These are phyloP conservation scores for Vidua macroura DNA, from an alignment of 2,113 vertebrate species.

Conservation along the genomic window DNA sequence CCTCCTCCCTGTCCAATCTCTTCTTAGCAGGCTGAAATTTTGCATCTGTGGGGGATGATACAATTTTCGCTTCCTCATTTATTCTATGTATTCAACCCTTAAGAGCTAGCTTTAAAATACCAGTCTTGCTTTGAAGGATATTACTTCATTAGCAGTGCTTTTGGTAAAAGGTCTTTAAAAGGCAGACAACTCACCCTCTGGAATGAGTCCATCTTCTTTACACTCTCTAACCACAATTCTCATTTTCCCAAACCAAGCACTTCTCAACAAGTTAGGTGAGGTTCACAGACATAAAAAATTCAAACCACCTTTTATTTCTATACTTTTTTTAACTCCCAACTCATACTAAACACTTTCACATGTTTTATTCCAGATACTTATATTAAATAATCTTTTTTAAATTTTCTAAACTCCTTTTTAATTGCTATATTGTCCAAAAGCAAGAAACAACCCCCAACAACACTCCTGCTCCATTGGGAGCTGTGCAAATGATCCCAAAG, in stretches of 20 bases:
- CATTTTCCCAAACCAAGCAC: constrained; percentile 36
- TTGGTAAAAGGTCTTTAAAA: constrained; percentile 43
- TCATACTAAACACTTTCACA: constrained; percentile 16
- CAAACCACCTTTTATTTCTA: not conserved
- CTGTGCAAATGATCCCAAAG: not conserved
- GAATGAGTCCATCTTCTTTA: not conserved
- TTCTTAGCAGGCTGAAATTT: not conserved
- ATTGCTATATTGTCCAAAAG: not conserved
- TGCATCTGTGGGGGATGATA: constrained; percentile 32
- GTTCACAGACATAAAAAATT: constrained; percentile 17
- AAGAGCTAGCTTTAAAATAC: constrained; percentile 32
- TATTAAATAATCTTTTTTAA: not conserved
- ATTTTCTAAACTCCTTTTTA: not conserved
- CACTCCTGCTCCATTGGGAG: not conserved
- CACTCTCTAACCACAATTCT: constrained; percentile 12
- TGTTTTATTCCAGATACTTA: constrained; percentile 7
- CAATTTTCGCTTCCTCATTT: constrained; percentile 46
- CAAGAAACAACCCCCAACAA: not conserved
- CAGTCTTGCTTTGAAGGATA: constrained; percentile 44
- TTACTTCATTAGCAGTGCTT: constrained; percentile 38
- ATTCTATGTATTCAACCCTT: constrained; percentile 21
- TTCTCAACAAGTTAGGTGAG: constrained; percentile 34
- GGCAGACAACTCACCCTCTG: not conserved
- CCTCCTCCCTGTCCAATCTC: constrained; percentile 18
- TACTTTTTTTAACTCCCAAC: not conserved